Base-by-base conservation (phyloP, 2,797 vertebrate genomes). In the Cryptoblepharus egeriae region DNA sequence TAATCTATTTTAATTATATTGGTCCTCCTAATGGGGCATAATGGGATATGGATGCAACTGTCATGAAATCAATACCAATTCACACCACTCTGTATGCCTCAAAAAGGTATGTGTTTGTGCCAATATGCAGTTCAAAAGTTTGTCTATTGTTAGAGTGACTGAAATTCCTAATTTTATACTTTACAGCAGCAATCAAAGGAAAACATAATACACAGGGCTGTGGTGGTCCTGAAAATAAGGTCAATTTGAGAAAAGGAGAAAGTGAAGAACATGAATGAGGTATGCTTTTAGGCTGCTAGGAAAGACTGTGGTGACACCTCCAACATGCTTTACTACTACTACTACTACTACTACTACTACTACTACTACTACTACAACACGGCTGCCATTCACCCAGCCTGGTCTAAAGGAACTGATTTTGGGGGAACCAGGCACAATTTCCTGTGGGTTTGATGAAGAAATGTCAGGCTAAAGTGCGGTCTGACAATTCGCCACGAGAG, bases 401-500 rank as follows among this genome's bases (percentile, higher is more conserved):
- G 63, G 57, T 76, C 42, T 70, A 16, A n/a, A 11, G 18, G 9
- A 78, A 9, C 28, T 26, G 24, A 42, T 63, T 74, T 74, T 55
- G 45, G 45, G 39, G 20, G 45, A 67, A n/a, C 9, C 10, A 58
- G 18, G n/a, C 9, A 15, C 52, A 52, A 68, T 73, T 60, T 60
- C 32, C 75, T 55, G 35, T 22, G 6, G n/a, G 42, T 69, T 58
- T 76, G 32, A 45, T 78, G 16, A 30, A 88, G 83, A 81, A 52
- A 65, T 35, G 37, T 30, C 55, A 55, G 30, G 5, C 60, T 63
- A 24, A 77, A 49, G 24, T 92, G 93, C 85, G 65, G 79, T 72
- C 16, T 87, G 70, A 42, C 24, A 65, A 82, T 65, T 87, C 28
- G 89, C 97, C 97, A 96, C 97, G 94, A 95, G 95, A 96, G 96